Evolutionary conservation across 1,140 invertebrate genomes (phyloP).

Genomic region (Brachionus paranguensis): DNA sequence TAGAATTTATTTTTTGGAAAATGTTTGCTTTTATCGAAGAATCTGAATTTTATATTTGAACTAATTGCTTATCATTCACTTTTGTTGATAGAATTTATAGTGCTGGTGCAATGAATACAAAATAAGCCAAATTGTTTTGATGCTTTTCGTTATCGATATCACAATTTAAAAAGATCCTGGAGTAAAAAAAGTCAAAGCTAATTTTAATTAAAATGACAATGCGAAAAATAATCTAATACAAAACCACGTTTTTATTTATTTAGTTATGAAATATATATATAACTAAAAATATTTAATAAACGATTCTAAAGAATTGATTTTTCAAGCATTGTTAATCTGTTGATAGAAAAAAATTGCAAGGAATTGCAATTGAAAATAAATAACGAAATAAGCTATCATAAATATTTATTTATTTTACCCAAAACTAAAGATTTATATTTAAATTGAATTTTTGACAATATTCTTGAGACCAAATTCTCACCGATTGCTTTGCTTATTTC

Average conservation of each 20-base stretch:
- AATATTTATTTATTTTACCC: background rate
- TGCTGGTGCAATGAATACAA: too few species aligned
- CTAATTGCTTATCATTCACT: background rate
- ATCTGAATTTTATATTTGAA: background rate
- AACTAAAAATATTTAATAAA: too few species aligned
- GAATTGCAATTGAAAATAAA: too few species aligned
- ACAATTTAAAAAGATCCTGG: too few species aligned
- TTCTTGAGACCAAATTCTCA: background rate
- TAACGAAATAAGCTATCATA: background rate
- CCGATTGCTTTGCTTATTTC: background rate
- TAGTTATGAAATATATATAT: too few species aligned
- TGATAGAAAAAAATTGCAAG: background rate
- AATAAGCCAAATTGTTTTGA: background rate
- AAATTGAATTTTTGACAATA: background rate
- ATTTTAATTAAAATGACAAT: too few species aligned
- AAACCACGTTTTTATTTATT: too few species aligned
- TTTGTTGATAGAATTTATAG: background rate
- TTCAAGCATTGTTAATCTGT: too few species aligned
- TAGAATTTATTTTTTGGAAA: background rate
- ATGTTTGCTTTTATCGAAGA: background rate
- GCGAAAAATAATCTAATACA: too few species aligned
- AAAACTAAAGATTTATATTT: background rate
- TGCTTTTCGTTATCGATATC: too few species aligned
- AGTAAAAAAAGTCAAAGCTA: too few species aligned
- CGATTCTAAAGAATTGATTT: too few species aligned